phyloP scores from a whole-genome alignment of 2,888 invertebrate genomes.

The Bugula neritina region DNA sequence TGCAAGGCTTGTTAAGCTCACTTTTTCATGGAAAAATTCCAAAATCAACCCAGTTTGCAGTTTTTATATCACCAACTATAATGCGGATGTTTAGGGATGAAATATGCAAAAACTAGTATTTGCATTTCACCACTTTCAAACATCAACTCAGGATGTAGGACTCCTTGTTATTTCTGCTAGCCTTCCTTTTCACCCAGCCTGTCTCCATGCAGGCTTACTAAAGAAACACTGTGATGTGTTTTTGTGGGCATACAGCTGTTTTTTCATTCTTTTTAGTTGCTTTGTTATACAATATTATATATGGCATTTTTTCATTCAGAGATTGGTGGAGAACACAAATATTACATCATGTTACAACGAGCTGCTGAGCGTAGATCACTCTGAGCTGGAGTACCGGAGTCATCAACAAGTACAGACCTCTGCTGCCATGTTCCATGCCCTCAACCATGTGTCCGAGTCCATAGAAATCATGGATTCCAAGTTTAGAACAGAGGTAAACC shows the following conservation, averaged over 20 bases:
- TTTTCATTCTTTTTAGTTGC: neutral
- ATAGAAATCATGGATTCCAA: constrained; percentile 80
- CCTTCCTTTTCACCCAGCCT: neutral
- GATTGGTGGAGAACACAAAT: constrained; percentile 58
- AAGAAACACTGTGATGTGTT: constrained; percentile 17
- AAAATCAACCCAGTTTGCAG: neutral
- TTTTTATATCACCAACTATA: neutral
- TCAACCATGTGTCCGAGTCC: constrained; percentile 77
- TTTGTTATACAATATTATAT: neutral
- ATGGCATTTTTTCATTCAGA: constrained; percentile 50
- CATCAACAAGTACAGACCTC: constrained; percentile 72
- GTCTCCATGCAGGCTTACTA: neutral
- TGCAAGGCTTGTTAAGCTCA: too few species aligned
- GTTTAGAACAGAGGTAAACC: constrained; percentile 69
- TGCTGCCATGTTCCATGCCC: constrained; percentile 75
- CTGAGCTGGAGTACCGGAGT: constrained; percentile 63
- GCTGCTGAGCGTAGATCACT: constrained; percentile 70
- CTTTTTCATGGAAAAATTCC: neutral
- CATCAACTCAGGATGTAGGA: too few species aligned
- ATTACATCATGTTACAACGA: constrained; percentile 61
- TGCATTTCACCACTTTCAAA: too few species aligned
- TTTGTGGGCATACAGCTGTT: constrained; percentile 4
- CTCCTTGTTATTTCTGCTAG: too few species aligned
- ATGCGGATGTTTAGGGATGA: neutral
- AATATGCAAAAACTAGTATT: neutral